phyloP scores from a whole-genome alignment of 1,140 invertebrate species.

The Drosophila dunni region DNA sequence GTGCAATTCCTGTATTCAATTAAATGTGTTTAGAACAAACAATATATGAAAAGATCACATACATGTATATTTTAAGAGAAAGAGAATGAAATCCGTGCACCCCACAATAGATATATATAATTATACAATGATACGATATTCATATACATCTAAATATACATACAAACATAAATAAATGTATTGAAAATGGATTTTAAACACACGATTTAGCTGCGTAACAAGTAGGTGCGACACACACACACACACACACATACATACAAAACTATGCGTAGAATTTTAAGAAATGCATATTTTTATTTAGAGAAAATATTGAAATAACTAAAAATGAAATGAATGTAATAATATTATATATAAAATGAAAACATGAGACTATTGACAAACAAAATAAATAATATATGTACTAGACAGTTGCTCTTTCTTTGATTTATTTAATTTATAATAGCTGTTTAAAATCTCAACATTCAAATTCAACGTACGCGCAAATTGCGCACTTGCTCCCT shows the following conservation, averaged over 20 bases:
- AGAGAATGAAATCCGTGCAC: slow-evolving; percentile 24
- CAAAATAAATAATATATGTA: slow-evolving; percentile 66
- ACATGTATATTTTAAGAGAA: slow-evolving; percentile 13
- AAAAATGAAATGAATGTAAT: slow-evolving; percentile 43
- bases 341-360: slow-evolving; percentile 71
- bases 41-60: slow-evolving; percentile 4
- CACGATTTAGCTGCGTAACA: slow-evolving; percentile 33
- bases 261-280: slow-evolving; percentile 36
- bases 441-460: not conserved
- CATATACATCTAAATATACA: slow-evolving; percentile 47
- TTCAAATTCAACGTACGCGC: slow-evolving; percentile 5
- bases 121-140: slow-evolving; percentile 56
- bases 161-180: slow-evolving; percentile 53
- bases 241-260: slow-evolving; percentile 13
- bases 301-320: slow-evolving; percentile 70
- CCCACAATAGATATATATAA: slow-evolving; percentile 53
- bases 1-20: slow-evolving; percentile 56
- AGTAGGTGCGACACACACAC: slow-evolving; percentile 39
- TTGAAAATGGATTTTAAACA: slow-evolving; percentile 70
- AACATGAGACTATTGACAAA: slow-evolving; percentile 77
- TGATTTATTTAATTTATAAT: not conserved
- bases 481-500: not conserved
- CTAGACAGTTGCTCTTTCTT: slow-evolving; percentile 39
- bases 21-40: slow-evolving; percentile 30
- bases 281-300: slow-evolving; percentile 75